Evolutionary conservation across 2,888 invertebrate species (phyloP).

Genomic region (Antheraea yamamai): DNA sequence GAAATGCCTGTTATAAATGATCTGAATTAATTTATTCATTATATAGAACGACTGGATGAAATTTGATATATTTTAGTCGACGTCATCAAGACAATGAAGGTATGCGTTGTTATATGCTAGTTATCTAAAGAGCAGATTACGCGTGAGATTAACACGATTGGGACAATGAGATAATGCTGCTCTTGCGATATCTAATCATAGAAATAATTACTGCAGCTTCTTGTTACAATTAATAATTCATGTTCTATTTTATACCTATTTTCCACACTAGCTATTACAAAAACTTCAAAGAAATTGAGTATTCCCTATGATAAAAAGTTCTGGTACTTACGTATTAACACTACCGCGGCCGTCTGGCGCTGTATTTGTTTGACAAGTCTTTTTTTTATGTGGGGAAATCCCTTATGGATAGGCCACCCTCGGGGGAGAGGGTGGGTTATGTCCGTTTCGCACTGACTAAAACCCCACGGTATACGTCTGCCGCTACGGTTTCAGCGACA

Average conservation of each 20-base stretch:
- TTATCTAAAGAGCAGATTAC: not conserved
- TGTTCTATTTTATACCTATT: not conserved
- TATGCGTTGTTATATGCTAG: not conserved
- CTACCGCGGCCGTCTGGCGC: too few relatives aligned
- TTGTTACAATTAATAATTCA: not conserved
- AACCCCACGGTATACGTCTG: too few relatives aligned
- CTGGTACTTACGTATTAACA: too few relatives aligned
- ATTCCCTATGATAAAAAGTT: not conserved
- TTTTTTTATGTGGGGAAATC: too few relatives aligned
- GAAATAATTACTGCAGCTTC: not conserved
- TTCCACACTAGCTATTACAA: not conserved
- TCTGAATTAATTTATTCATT: not conserved
- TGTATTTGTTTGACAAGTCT: too few relatives aligned
- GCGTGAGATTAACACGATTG: constrained; percentile 6
- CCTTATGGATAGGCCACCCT: too few relatives aligned
- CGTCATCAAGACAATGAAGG: not conserved
- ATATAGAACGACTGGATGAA: constrained; percentile 17
- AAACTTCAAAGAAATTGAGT: not conserved
- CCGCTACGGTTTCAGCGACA: too few relatives aligned
- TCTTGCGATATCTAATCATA: constrained; percentile 11
- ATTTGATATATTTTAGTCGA: constrained; percentile 30
- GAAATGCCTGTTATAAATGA: too few relatives aligned
- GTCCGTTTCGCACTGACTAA: too few relatives aligned
- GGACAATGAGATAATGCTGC: constrained; percentile 22
- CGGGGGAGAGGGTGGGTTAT: too few relatives aligned